Evolutionary conservation across 1,140 invertebrate genomes (phyloP).

Genomic region (Drosophila carrolli): DNA sequence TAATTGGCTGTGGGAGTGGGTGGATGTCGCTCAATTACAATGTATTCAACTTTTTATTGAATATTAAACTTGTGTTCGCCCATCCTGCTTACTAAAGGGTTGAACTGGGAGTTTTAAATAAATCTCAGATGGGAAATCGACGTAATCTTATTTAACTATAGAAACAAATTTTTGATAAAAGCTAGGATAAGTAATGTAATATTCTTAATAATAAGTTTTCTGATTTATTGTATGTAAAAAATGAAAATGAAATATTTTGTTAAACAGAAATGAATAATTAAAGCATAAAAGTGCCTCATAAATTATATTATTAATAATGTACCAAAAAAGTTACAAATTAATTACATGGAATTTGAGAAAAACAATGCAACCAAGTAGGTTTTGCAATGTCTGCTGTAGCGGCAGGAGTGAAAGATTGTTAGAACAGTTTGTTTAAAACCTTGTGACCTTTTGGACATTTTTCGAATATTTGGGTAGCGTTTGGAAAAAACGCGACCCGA

Average conservation of each 20-base stretch:
- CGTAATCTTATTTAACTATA: background rate
- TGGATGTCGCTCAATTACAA: slow-evolving; percentile 20
- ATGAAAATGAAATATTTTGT: too few species aligned
- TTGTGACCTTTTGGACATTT: background rate
- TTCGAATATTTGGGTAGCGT: background rate
- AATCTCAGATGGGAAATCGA: background rate
- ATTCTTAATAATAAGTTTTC: background rate
- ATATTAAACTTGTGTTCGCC: slow-evolving; percentile 9
- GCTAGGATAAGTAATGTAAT: too few species aligned
- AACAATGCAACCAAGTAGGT: slow-evolving; percentile 8
- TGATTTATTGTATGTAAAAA: too few species aligned
- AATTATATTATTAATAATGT: too few species aligned
- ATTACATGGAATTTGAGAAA: background rate
- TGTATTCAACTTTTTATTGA: slow-evolving; percentile 38
- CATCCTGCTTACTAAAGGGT: background rate
- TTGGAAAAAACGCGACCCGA: slow-evolving; percentile 2
- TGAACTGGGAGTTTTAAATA: background rate
- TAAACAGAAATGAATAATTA: too few species aligned
- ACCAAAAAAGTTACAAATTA: too few species aligned
- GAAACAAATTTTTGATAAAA: too few species aligned
- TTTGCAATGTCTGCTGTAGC: background rate
- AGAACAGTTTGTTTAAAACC: background rate
- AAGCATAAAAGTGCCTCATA: too few species aligned
- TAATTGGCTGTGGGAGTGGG: slow-evolving; percentile 41
- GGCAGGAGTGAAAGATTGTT: background rate